Evolutionary conservation across 2,888 invertebrate genomes (phyloP).

Genomic region (Eupeodes luniger): DNA sequence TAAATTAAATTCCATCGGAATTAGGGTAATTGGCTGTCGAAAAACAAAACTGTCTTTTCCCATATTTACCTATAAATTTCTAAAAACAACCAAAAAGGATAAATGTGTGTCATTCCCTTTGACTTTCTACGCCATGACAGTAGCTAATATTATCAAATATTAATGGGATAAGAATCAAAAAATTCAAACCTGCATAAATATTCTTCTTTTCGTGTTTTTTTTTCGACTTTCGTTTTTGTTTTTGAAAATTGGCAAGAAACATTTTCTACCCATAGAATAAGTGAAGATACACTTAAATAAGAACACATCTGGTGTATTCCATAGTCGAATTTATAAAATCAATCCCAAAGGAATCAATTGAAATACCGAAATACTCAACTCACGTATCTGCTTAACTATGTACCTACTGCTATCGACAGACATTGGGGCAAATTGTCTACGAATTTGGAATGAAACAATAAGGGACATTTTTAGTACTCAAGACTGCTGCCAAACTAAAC

Average conservation of each 20-base stretch:
- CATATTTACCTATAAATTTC: not conserved
- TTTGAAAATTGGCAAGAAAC: constrained; percentile 15
- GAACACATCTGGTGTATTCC: constrained; percentile 38
- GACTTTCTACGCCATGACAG: not conserved
- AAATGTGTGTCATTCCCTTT: not conserved
- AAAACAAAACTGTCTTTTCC: not conserved
- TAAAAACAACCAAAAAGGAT: not conserved
- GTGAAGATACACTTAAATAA: constrained; percentile 27
- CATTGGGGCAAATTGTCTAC: not conserved
- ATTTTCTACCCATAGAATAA: not conserved
- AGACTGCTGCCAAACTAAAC: not conserved
- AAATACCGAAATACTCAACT: constrained; percentile 39
- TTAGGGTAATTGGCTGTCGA: not conserved
- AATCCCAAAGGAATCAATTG: constrained; percentile 61
- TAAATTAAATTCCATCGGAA: not conserved
- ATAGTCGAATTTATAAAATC: constrained; percentile 55
- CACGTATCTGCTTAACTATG: no score
- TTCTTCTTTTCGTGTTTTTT: not conserved
- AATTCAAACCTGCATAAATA: not conserved
- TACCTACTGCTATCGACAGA: not conserved
- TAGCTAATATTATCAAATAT: constrained; percentile 6
- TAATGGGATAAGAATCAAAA: constrained; percentile 2
- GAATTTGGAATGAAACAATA: not conserved
- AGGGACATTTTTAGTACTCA: not conserved
- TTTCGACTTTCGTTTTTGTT: not conserved